Evolutionary conservation across 1,140 invertebrate genomes (phyloP), one percentile per base, ranked within the genome.

Genomic region (Heliconius hewitsoni): DNA sequence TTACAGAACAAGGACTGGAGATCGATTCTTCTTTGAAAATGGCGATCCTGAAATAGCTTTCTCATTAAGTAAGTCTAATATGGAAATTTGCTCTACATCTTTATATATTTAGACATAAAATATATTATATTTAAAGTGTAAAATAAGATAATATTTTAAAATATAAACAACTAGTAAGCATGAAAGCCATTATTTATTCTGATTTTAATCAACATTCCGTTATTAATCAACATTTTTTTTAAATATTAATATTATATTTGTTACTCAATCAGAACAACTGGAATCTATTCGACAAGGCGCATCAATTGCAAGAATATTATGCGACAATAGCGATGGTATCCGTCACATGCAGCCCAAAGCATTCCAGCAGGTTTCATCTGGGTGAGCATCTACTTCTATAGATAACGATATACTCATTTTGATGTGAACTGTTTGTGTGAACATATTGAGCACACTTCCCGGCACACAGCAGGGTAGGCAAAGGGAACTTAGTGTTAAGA

Each of bases 11-110:
- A 96, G 98, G 87, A 96, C 97, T 11, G 98, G 97, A 9, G 98
- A 99, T 91, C 95, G 98, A 78, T 97, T 95, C 90, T 99, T 97
- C 96, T 98, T 96, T 86, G 98, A 98, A 92, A 96, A 96, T 83
- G 96, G 96, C 5, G 95, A 96, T 78, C 92, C 95, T 1, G 91
- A 96, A 18, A 94, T 95, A 60, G 96, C 96, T 34, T 98, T 98
- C 86, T 97, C 97, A 5, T 92, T 95, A 90, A 96, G 97, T 98
- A 95, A 95, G 95, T 90, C 30, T 52, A 52, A 30, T 73, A 57
- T 57, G 9, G 8, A 57, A 57, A 19, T 57, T 57, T 23, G 6
- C 8, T n/a, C 1, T 23, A 46, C 11, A 19, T 42, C 1, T 1
- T 73, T 73, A 34, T 34, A 27, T 42, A 18, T 18, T 52, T 8